A percentile compares a stretch with the other conserved stretches of the same genome.
phyloP scores from a whole-genome alignment of 2,797 vertebrate species.

The Arnoldichthys spilopterus region DNA sequence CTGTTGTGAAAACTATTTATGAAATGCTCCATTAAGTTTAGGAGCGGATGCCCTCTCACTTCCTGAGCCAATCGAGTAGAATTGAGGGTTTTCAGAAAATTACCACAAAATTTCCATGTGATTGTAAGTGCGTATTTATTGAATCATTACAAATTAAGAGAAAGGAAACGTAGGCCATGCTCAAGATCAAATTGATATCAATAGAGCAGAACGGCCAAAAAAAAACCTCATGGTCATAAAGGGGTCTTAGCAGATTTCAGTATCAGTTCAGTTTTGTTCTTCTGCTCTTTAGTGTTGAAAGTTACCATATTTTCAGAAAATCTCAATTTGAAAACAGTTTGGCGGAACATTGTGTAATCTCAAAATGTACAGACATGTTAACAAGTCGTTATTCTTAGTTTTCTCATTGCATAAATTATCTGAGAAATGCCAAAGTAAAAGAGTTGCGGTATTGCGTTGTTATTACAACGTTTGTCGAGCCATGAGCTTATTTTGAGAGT shows the following conservation, averaged over 20 bases:
- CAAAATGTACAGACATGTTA: not conserved
- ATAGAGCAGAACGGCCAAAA: not conserved
- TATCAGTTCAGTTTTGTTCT: not conserved
- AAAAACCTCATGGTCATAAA: not conserved
- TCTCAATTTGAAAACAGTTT: not conserved
- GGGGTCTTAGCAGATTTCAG: not conserved
- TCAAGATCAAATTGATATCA: no score
- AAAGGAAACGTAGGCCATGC: no score
- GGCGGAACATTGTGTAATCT: not conserved
- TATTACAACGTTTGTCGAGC: not conserved
- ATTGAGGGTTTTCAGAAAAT: slow-evolving; percentile 38
- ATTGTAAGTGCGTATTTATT: not conserved
- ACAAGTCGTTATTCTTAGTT: not conserved
- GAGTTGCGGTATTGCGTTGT: no score
- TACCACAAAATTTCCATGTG: not conserved
- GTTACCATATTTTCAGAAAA: not conserved
- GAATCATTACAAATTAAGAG: not conserved
- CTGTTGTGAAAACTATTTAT: slow-evolving; percentile 21
- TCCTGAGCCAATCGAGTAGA: slow-evolving; percentile 47
- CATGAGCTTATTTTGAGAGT: slow-evolving; percentile 12
- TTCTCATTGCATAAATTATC: slow-evolving; percentile 39
- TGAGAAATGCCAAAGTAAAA: slow-evolving; percentile 41
- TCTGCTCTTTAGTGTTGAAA: not conserved
- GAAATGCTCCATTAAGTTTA: slow-evolving; percentile 29
- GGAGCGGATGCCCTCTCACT: slow-evolving; percentile 6